Evolutionary conservation across 2,888 invertebrate genomes (phyloP).

Genomic region (Fragum whitleyi): DNA sequence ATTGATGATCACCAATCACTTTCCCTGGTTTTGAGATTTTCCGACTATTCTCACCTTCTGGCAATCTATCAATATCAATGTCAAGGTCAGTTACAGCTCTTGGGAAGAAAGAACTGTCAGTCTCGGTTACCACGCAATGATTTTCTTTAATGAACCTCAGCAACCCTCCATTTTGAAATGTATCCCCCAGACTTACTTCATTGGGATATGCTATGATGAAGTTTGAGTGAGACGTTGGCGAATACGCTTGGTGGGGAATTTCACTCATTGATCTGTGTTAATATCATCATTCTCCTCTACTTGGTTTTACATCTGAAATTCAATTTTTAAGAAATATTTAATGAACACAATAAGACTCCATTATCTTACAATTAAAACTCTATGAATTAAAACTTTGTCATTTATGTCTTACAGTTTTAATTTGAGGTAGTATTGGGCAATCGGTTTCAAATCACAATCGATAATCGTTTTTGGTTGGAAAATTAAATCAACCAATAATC

Average conservation of each 20-base stretch:
- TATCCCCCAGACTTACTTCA: constrained; percentile 15
- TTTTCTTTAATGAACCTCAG: constrained; percentile 35
- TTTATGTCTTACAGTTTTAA: too few species aligned
- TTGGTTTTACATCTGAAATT: too few species aligned
- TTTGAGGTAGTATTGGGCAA: too few species aligned
- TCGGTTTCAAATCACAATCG: too few species aligned
- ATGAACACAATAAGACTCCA: too few species aligned
- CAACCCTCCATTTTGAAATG: constrained; percentile 32
- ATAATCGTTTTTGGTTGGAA: too few species aligned
- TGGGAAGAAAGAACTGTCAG: constrained; percentile 56
- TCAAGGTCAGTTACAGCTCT: constrained; percentile 58
- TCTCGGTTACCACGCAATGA: constrained; percentile 22
- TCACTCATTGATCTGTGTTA: constrained; percentile 30
- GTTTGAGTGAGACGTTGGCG: constrained; percentile 45
- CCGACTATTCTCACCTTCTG: not conserved
- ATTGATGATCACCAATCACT: not conserved
- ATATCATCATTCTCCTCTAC: not conserved
- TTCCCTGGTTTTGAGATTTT: not conserved
- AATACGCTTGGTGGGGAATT: constrained; percentile 20
- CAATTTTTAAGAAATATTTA: too few species aligned
- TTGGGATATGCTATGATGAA: constrained; percentile 47
- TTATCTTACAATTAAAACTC: too few species aligned
- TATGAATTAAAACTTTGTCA: too few species aligned
- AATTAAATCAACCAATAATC: too few species aligned
- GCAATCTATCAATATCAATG: not conserved